Evolutionary conservation across 2,888 invertebrate genomes (phyloP).

Genomic region (Eristalis pertinax): DNA sequence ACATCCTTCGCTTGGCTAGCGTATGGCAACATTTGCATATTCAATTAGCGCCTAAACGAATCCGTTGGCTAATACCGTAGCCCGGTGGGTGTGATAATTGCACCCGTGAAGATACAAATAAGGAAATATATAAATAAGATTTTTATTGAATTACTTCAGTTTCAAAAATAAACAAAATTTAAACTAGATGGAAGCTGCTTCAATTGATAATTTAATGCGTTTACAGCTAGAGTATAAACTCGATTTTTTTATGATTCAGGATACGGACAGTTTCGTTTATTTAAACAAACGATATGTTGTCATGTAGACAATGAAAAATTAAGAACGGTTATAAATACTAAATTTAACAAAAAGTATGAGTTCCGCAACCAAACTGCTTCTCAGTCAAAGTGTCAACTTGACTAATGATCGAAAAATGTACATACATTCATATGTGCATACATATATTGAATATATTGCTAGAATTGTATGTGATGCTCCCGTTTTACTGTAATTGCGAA

Average conservation of each 20-base stretch:
- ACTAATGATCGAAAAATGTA: neutral
- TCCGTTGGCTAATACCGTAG: constrained; percentile 4
- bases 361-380: neutral
- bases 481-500: too few relatives aligned
- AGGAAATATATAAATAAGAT: neutral
- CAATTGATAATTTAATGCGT: too few relatives aligned
- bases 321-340: too few relatives aligned
- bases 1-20: neutral
- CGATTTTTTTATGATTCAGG: too few relatives aligned
- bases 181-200: neutral
- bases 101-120: neutral
- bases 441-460: too few relatives aligned
- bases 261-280: neutral
- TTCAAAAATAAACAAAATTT: neutral
- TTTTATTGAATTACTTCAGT: neutral
- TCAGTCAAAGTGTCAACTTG: neutral
- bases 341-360: neutral
- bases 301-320: neutral
- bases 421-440: too few relatives aligned
- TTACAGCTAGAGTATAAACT: too few relatives aligned
- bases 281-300: neutral
- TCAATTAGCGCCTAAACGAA: constrained; percentile 19
- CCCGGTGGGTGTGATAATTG: constrained; percentile 5
- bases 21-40: constrained; percentile 36
- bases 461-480: too few relatives aligned